Evolutionary conservation across 2,888 invertebrate species (phyloP).

Genomic region (Ischnus inquisitorius): DNA sequence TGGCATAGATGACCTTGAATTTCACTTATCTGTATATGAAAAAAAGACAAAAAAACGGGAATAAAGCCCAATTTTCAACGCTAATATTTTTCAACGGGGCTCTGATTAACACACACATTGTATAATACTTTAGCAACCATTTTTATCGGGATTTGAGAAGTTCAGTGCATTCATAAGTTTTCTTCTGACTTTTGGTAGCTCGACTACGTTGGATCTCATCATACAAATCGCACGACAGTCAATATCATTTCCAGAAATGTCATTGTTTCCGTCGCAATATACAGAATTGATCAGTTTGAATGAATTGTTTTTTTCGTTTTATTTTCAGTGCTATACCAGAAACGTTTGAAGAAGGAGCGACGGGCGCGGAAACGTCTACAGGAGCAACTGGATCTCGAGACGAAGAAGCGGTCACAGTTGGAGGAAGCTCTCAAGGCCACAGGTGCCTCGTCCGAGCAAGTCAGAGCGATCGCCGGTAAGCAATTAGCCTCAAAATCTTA

Average conservation of each 20-base stretch:
- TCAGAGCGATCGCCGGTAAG: constrained; percentile 93
- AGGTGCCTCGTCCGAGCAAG: constrained; percentile 91
- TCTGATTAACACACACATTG: too few relatives aligned
- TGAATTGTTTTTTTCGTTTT: neutral
- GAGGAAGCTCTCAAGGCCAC: constrained; percentile 93
- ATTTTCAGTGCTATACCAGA: constrained; percentile 94
- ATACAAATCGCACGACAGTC: too few relatives aligned
- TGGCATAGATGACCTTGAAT: neutral
- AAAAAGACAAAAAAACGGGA: too few relatives aligned
- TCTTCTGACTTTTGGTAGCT: too few relatives aligned
- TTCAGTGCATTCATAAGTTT: too few relatives aligned
- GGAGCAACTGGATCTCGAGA: constrained; percentile 93
- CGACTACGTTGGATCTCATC: too few relatives aligned
- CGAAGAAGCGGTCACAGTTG: constrained; percentile 92
- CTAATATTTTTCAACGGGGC: too few relatives aligned
- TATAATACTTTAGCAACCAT: too few relatives aligned
- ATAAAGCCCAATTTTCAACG: too few relatives aligned
- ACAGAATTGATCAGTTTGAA: neutral
- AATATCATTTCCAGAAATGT: too few relatives aligned
- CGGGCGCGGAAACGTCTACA: constrained; percentile 93
- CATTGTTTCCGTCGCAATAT: neutral
- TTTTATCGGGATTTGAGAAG: too few relatives aligned
- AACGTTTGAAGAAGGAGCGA: constrained; percentile 95
- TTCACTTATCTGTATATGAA: neutral
- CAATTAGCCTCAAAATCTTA: constrained; percentile 17